A percentile compares a stretch with the other conserved stretches of the same genome.
Conservation (phyloP, 1,140 invertebrate species). For the Aethina tumida region DNA sequence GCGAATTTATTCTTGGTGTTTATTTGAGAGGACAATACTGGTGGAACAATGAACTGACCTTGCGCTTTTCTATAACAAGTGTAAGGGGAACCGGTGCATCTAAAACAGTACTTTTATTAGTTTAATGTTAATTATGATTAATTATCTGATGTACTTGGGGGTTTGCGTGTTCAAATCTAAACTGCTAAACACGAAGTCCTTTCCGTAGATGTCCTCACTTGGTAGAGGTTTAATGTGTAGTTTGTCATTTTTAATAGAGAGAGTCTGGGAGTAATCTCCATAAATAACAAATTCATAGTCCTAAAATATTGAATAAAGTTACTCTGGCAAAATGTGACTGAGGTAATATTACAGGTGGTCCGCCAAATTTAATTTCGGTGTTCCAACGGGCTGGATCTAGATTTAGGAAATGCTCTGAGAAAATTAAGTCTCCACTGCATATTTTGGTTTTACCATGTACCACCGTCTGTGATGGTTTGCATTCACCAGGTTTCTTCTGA, state of each 20-base stretch:
- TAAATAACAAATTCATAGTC: slow-evolving; percentile 61
- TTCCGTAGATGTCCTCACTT: slow-evolving; percentile 44
- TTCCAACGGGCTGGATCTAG: slow-evolving; percentile 32
- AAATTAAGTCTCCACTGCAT: not conserved
- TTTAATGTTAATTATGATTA: slow-evolving; percentile 3
- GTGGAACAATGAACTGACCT: slow-evolving; percentile 49
- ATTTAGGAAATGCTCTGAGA: not conserved
- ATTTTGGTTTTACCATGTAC: not conserved
- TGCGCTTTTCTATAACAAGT: slow-evolving; percentile 38
- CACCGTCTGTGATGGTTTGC: not conserved
- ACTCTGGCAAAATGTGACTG: too few species aligned
- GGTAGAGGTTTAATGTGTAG: slow-evolving; percentile 50
- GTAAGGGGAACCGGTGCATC: slow-evolving; percentile 44
- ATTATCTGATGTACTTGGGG: too few species aligned
- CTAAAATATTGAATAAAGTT: slow-evolving; percentile 27
- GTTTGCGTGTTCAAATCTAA: too few species aligned
- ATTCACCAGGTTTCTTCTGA: too few species aligned
- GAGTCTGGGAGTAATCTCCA: slow-evolving; percentile 45
- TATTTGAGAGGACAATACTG: slow-evolving; percentile 54
- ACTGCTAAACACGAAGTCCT: slow-evolving; percentile 39
- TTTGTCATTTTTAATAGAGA: slow-evolving; percentile 43
- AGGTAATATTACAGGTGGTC: slow-evolving; percentile 27
- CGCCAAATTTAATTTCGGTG: slow-evolving; percentile 37
- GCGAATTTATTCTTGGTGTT: slow-evolving; percentile 52
- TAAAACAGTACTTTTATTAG: slow-evolving; percentile 31